Conservation (phyloP, 1,140 invertebrate genomes). For the Ruditapes philippinarum region DNA sequence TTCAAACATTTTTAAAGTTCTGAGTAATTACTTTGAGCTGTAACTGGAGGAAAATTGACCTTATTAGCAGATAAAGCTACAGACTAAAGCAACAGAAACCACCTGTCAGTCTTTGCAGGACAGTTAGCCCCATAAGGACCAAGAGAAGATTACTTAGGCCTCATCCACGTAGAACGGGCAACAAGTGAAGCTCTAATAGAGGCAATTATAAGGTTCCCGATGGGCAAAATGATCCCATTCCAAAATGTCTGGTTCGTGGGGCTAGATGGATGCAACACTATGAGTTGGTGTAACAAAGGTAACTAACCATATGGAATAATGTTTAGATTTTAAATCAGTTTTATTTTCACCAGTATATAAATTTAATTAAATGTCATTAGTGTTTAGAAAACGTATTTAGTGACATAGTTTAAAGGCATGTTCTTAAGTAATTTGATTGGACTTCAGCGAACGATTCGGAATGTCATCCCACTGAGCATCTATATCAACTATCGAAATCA, state of each 20-base stretch:
- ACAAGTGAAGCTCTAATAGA: background rate
- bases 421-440: slow-evolving; percentile 4
- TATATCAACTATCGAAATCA: slow-evolving; percentile 67
- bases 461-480: slow-evolving; percentile 33
- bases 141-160: background rate
- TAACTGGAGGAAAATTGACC: slow-evolving; percentile 1
- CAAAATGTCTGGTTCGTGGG: slow-evolving; percentile 42
- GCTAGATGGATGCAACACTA: slow-evolving; percentile 60
- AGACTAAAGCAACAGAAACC: slow-evolving; percentile 14
- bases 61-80: slow-evolving; percentile 20
- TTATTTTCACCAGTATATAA: too few species aligned
- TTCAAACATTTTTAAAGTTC: background rate
- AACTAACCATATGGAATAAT: too few species aligned
- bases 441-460: slow-evolving; percentile 57
- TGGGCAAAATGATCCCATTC: background rate
- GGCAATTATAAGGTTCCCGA: background rate
- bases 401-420: background rate
- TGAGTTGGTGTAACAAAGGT: slow-evolving; percentile 55
- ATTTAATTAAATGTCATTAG: background rate
- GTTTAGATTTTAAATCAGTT: too few species aligned
- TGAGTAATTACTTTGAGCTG: slow-evolving; percentile 3
- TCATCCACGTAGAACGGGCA: background rate
- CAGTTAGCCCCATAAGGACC: background rate
- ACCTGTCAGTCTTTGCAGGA: slow-evolving; percentile 30
- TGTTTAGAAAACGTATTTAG: background rate